Evolutionary conservation across 2,888 invertebrate species (phyloP).

Genomic region (Melanchra persicariae): DNA sequence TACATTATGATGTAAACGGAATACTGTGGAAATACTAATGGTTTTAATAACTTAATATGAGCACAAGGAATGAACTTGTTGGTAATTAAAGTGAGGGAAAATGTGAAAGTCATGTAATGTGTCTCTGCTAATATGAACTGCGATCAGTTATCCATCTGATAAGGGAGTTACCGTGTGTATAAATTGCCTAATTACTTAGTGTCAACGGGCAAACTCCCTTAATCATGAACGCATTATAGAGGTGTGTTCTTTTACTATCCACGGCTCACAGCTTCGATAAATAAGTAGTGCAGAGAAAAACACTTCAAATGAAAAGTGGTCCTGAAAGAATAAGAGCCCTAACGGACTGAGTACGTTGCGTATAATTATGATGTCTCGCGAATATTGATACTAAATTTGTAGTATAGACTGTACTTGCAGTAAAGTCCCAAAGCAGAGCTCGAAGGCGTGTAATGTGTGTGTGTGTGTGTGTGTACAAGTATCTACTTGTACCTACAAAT

Average conservation of each 20-base stretch:
- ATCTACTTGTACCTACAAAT: slow-evolving; percentile 5
- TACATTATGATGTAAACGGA: slow-evolving; percentile 21
- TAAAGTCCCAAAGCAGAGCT: slow-evolving; percentile 15
- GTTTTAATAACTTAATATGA: slow-evolving; percentile 27
- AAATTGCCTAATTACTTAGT: slow-evolving; percentile 15
- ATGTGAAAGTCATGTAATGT: background rate
- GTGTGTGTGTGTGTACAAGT: too few species aligned
- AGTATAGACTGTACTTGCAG: background rate
- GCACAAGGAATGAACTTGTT: slow-evolving; percentile 7
- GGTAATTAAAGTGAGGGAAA: slow-evolving; percentile 22
- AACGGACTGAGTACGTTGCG: too few species aligned
- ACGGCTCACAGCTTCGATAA: background rate
- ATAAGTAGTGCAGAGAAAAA: background rate
- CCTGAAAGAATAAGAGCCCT: too few species aligned
- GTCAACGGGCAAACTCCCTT: background rate
- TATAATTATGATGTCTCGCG: background rate
- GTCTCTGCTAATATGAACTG: slow-evolving; percentile 7
- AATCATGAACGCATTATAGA: background rate
- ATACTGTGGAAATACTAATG: slow-evolving; percentile 10
- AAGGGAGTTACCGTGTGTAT: background rate
- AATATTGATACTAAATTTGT: background rate
- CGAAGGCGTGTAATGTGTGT: slow-evolving; percentile 31
- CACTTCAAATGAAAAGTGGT: background rate
- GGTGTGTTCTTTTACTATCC: background rate
- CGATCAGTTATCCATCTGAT: background rate